Evolutionary conservation across 2,888 invertebrate species (phyloP), one percentile per base, ranked within the genome.

Genomic region (Agrotis ipsilon): DNA sequence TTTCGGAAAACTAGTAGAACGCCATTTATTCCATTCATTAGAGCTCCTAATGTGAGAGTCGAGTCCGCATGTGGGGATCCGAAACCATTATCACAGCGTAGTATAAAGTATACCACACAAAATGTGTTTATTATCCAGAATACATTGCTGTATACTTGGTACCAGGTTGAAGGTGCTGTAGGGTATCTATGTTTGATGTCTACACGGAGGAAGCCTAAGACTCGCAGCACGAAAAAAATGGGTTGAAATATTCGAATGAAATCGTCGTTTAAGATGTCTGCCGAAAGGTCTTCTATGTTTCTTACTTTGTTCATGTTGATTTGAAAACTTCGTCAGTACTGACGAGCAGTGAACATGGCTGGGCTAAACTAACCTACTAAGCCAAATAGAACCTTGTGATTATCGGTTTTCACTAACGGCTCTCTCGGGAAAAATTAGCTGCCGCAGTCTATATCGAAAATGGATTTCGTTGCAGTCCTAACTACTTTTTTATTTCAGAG

Each of bases 221-320:
- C 21, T 3, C 68, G 81, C 75, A 91, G 89, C 4, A 89, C 51
- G 3, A 80, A 68, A 68, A 92, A 91, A 43, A 90, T 81, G 0
- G 90, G 88, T 78, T 79, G 83, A 64, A 93, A 94, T 49, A 91
- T 83, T 67, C 81, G 75, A 13, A 91, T 77, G 46, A 94, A 93
- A 45, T 93, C 90, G 7, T 93, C 90, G 43, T 92, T 91, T 54
- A 94, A 79, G 24, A 92, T 87, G 72, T 94, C 93, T 27, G 82
- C 84, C 1, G 89, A 87, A 5, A 93, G 75, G 9, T 75, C 78
- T 74, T 92, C 92, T n/a, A 90, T 80, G 24, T 81, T 74, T 39
- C 68, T 79, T 52, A 52, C n/a, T 62, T 55, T 70, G 18, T 72
- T 64, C 83, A 83, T 80, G 32, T 65, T 66, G 39, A 24, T 43